Percentiles rank a stretch among this genome's conserved stretches.
Evolutionary conservation across 1,140 invertebrate species (phyloP).

Genomic region (Trichomalopsis sarcophagae): DNA sequence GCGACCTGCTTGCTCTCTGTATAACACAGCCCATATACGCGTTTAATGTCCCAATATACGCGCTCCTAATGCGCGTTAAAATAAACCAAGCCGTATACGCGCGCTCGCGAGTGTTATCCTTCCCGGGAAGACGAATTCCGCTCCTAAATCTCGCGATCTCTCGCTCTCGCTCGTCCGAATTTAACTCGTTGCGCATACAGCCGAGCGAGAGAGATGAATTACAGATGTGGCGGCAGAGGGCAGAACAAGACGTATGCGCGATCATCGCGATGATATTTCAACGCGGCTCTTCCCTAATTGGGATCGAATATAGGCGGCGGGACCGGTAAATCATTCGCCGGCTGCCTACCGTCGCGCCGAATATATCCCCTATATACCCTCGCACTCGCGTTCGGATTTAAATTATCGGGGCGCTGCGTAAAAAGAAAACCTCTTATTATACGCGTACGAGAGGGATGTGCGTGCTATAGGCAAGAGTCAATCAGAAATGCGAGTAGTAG

Average conservation of each 20-base stretch:
- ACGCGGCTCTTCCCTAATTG: background rate
- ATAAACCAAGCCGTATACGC: slow-evolving; percentile 7
- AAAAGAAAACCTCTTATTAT: too few relatives aligned
- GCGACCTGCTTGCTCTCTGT: too few relatives aligned
- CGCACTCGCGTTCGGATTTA: too few relatives aligned
- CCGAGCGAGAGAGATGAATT: background rate
- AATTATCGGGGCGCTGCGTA: too few relatives aligned
- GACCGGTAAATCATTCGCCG: background rate
- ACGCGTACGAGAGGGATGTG: too few relatives aligned
- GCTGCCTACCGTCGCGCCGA: background rate
- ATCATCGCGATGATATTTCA: slow-evolving; percentile 24
- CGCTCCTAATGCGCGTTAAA: slow-evolving; percentile 15
- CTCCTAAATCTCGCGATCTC: background rate
- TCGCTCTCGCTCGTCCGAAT: background rate
- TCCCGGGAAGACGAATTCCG: background rate
- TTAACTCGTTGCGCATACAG: background rate
- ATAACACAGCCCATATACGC: background rate
- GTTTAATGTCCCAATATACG: slow-evolving; percentile 34
- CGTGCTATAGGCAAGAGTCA: background rate
- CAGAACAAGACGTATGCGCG: background rate
- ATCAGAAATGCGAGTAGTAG: slow-evolving; percentile 35
- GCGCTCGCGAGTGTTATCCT: background rate
- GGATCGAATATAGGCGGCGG: background rate
- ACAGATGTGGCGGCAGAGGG: background rate
- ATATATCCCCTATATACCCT: too few relatives aligned